A percentile compares a stretch with the other conserved stretches of the same genome.
phyloP scores from a whole-genome alignment of 2,113 vertebrate species.

The Pao palembangensis region DNA sequence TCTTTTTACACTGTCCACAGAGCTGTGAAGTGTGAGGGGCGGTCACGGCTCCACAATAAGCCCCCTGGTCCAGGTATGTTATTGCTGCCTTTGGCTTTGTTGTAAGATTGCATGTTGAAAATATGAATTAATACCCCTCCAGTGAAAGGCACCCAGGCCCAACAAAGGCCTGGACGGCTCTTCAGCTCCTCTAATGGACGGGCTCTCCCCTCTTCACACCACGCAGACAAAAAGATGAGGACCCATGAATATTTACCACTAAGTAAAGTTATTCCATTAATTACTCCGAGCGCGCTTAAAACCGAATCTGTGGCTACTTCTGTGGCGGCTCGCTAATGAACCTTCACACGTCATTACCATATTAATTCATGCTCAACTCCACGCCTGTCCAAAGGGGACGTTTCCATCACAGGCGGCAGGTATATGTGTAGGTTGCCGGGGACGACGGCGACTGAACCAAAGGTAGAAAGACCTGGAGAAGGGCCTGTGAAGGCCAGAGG shows the following conservation, averaged over 20 bases:
- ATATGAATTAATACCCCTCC: conserved; percentile 72
- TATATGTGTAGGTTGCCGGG: conserved; percentile 33
- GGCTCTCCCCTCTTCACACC: conserved; percentile 68
- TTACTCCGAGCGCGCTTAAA: conserved; percentile 71
- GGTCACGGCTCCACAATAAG: conserved; percentile 54
- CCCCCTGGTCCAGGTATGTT: conserved; percentile 63
- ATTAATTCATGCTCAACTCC: conserved; percentile 72
- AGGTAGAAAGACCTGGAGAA: conserved; percentile 8
- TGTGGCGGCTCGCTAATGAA: conserved; percentile 66
- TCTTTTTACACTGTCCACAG: conserved; percentile 54
- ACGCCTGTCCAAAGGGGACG: conserved; percentile 66
- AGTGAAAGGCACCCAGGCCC: conserved; percentile 71
- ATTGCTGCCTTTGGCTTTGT: conserved; percentile 66
- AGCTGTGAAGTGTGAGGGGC: conserved; percentile 52
- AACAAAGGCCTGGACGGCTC: conserved; percentile 74
- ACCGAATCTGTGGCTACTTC: conserved; percentile 73
- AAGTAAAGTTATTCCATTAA: conserved; percentile 80
- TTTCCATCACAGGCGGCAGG: conserved; percentile 47
- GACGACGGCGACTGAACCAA: conserved; percentile 5
- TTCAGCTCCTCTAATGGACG: conserved; percentile 79
- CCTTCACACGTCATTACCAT: conserved; percentile 76
- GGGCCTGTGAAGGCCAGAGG: background rate
- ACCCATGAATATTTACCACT: conserved; percentile 78
- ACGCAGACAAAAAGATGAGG: conserved; percentile 62
- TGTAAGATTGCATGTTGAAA: conserved; percentile 62